A percentile compares a stretch with the other conserved stretches of the same genome.
These are phyloP conservation scores for Tolmerus cingulatus DNA, from an alignment of 2,888 invertebrate genomes.

Conservation along the genomic window DNA sequence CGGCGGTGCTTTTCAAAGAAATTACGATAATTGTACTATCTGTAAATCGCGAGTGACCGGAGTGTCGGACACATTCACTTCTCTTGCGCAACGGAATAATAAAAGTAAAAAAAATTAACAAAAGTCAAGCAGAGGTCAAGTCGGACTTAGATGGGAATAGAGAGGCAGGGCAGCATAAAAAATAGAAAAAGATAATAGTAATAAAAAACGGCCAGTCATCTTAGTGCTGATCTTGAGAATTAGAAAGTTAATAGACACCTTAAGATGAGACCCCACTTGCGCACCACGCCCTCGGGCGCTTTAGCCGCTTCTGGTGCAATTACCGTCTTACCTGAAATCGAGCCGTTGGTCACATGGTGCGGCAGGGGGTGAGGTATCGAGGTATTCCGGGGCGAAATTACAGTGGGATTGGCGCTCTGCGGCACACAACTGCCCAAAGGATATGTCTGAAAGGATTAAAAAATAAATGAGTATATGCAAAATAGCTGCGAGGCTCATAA, in stretches of 20 bases:
- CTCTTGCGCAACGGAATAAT: not conserved
- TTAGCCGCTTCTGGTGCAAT: not conserved
- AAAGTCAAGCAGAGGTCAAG: conserved; percentile 11
- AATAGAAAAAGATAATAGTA: not conserved
- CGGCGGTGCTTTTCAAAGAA: not conserved
- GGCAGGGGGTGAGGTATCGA: conserved; percentile 65
- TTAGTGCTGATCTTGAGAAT: conserved; percentile 25
- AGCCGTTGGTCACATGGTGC: conserved; percentile 59
- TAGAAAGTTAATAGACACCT: conserved; percentile 39
- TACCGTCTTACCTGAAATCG: conserved; percentile 50
- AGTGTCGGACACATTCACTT: not conserved
- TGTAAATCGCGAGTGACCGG: not conserved
- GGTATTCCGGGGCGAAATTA: conserved; percentile 60
- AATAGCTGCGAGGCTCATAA: not conserved
- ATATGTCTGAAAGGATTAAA: conserved; percentile 31
- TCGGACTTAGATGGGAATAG: not conserved
- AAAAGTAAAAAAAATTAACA: not conserved
- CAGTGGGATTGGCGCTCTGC: conserved; percentile 53
- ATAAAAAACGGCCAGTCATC: not conserved
- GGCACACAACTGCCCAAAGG: conserved; percentile 33
- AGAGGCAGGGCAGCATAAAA: not conserved
- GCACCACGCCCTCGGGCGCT: not conserved
- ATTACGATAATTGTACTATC: not conserved
- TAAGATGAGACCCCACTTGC: not conserved
- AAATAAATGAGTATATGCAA: too few relatives aligned